Evolutionary conservation across 2,888 invertebrate genomes (phyloP), one percentile per base, ranked within the genome.

Genomic region (Megalurothrips usitatus): DNA sequence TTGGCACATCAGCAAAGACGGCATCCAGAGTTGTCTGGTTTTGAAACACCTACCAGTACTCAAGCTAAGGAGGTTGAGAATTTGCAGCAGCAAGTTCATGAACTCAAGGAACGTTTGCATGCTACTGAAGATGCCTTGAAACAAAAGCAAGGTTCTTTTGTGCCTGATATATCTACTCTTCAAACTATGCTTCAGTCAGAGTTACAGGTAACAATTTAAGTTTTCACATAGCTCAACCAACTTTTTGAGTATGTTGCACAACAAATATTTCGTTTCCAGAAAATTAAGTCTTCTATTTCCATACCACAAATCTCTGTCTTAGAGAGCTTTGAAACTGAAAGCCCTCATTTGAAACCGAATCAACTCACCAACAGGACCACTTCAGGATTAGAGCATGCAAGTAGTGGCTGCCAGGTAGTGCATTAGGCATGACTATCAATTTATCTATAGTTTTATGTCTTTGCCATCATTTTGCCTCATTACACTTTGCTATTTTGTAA

Each of bases 1-100:
- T 89, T 89, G 85, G 90, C 91, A 79, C 93, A 93, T 84, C 87
- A 91, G 79, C 87, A 88, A 82, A 88, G 93, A 83, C 88, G 93
- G 49, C 93, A 93, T 81, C 68, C 68, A 75, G 68, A 26, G 23
- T 26, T 23, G 23, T 19, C 19, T 19, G 68, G 23, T 12, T 26
- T 26, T 1, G 68, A 75, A 23, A 11, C 26, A 1, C 12, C 23
- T 23, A 23, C 12, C 26, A 75, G 23, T 12, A 75, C 11, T 11
- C 26, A 23, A 75, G 26, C 12, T 2, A 75, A 75, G 26, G 68
- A 75, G 23, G 68, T 75, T 75, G 68, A 75, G 23, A 75, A 10
- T 75, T 26, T 75, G 0, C 26, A 26, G 68, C 26, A 26, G 10
- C 68, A 75, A 75, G 68, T 75, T 11, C 68, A 26, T 26, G 68